phyloP scores from a whole-genome alignment of 2,888 invertebrate genomes.

The Sipunculus nudus region DNA sequence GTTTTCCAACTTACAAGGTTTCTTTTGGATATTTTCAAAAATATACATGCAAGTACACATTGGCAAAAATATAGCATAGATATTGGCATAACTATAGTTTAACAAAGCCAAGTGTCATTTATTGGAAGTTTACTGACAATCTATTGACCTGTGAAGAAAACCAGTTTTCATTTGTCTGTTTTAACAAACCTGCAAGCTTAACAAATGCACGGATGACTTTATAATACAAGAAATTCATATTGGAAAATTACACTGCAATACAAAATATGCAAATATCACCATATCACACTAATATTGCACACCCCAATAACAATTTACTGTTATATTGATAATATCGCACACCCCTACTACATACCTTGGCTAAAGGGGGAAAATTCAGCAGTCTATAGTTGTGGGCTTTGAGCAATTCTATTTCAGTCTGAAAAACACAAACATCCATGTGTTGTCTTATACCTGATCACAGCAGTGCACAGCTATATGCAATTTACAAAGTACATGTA shows the following conservation, averaged over 20 bases:
- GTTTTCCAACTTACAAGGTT: no score
- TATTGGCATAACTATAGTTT: background rate
- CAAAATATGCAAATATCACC: background rate
- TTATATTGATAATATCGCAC: background rate
- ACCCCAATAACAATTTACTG: no score
- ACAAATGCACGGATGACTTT: no score
- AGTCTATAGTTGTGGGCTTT: slow-evolving; percentile 63
- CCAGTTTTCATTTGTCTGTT: no score
- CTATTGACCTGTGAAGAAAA: no score
- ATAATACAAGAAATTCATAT: background rate
- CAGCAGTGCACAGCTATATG: background rate
- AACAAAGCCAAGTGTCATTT: background rate
- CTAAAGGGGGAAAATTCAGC: slow-evolving; percentile 63
- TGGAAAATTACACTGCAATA: background rate
- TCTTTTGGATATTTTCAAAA: no score
- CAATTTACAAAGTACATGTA: background rate
- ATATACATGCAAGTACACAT: no score
- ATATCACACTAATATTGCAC: background rate
- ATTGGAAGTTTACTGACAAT: background rate
- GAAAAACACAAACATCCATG: slow-evolving; percentile 32
- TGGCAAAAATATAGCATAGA: background rate
- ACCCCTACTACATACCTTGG: slow-evolving; percentile 11
- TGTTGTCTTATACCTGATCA: background rate
- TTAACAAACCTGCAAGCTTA: no score
- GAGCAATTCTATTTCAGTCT: slow-evolving; percentile 64